Percentiles rank a stretch among this genome's conserved stretches.
Evolutionary conservation across 2,888 invertebrate species (phyloP).

Genomic region (Diaprepes abbreviatus): DNA sequence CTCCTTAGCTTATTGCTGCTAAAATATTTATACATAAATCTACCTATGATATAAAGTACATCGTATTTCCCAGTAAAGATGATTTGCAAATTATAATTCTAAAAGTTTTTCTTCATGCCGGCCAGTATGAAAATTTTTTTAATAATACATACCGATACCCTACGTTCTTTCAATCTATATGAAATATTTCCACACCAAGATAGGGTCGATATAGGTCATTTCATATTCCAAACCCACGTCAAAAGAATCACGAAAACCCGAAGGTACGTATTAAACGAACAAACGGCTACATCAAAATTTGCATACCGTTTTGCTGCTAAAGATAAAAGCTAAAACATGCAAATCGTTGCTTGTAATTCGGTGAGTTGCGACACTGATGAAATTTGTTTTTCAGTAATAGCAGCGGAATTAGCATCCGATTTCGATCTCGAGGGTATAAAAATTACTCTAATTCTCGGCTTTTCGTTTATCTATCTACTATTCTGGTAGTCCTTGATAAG

Average conservation of each 20-base stretch:
- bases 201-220: slow-evolving; percentile 1
- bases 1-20: too few species aligned
- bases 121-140: too few species aligned
- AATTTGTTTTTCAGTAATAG: neutral
- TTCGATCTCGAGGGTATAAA: neutral
- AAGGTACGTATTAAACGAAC: slow-evolving; percentile 8
- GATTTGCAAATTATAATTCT: too few species aligned
- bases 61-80: too few species aligned
- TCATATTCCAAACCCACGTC: slow-evolving; percentile 7
- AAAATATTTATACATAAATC: too few species aligned
- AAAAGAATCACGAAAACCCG: slow-evolving; percentile 15
- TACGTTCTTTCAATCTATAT: neutral
- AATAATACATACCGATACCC: neutral
- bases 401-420: neutral
- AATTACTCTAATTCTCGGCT: too few species aligned
- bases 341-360: neutral
- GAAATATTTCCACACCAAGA: neutral
- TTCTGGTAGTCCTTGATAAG: too few species aligned
- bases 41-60: too few species aligned
- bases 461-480: too few species aligned
- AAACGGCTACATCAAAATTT: slow-evolving; percentile 16
- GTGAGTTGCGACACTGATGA: neutral
- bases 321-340: slow-evolving; percentile 14
- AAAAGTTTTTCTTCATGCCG: too few species aligned
- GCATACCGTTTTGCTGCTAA: slow-evolving; percentile 12